Evolutionary conservation across 2,888 invertebrate genomes (phyloP).

Genomic region (Ochlodes sylvanus): DNA sequence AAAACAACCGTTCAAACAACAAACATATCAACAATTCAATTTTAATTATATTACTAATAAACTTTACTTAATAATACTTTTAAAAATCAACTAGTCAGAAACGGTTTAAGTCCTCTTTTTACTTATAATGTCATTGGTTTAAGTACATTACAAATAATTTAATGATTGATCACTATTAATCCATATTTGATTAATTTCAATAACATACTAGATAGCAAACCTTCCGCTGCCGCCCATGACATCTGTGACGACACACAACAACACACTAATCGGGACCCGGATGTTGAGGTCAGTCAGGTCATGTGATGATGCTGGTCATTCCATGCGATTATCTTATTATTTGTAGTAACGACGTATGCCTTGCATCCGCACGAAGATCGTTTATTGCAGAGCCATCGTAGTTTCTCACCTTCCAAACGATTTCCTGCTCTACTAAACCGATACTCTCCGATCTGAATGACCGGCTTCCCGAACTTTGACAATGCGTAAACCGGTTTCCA

Average conservation of each 20-base stretch:
- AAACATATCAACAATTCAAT: too few species aligned
- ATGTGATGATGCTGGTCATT: constrained; percentile 52
- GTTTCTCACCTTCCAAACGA: not conserved
- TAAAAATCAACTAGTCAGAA: not conserved
- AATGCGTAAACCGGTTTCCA: constrained; percentile 37
- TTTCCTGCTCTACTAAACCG: constrained; percentile 41
- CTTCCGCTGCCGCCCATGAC: too few species aligned
- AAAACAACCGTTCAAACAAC: too few species aligned
- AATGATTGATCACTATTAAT: not conserved
- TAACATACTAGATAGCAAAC: not conserved
- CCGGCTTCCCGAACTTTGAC: constrained; percentile 45
- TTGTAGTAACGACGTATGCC: constrained; percentile 52
- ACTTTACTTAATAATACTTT: too few species aligned
- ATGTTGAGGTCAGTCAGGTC: constrained; percentile 41
- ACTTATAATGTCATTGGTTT: too few species aligned
- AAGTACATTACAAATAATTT: not conserved
- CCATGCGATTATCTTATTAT: constrained; percentile 48
- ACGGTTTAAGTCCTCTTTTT: too few species aligned
- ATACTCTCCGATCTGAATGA: constrained; percentile 39
- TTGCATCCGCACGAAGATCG: constrained; percentile 49
- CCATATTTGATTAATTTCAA: not conserved
- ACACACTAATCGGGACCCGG: too few species aligned
- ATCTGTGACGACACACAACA: too few species aligned
- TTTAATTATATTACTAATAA: too few species aligned
- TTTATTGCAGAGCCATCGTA: constrained; percentile 49